Evolutionary conservation across 2,797 vertebrate species (phyloP).

Genomic region (Huso huso): DNA sequence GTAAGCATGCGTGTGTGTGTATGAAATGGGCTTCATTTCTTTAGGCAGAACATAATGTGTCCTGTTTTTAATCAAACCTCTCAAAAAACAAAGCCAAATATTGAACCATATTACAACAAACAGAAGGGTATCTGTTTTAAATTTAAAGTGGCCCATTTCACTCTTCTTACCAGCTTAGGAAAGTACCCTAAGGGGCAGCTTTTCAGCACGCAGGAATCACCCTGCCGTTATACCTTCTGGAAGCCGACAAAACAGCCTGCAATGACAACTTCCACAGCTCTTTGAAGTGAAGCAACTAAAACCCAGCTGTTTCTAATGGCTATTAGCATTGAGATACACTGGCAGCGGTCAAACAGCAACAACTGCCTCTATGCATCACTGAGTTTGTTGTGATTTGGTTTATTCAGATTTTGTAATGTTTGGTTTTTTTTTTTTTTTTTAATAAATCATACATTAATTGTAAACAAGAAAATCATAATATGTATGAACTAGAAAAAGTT

Average conservation of each 20-base stretch:
- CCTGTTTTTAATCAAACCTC: no score
- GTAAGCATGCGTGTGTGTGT: no score
- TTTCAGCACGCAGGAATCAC: neutral
- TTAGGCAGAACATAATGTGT: no score
- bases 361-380: no score
- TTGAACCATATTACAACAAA: no score
- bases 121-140: neutral
- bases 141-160: neutral
- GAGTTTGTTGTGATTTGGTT: no score
- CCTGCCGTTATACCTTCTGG: neutral
- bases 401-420: neutral
- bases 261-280: neutral
- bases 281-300: neutral
- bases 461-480: neutral
- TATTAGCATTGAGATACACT: no score
- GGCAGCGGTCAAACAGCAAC: no score
- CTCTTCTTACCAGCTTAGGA: neutral
- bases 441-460: neutral
- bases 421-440: neutral
- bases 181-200: no score
- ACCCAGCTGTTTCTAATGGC: neutral
- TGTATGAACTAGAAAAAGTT: no score
- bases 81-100: no score
- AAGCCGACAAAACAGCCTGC: conserved; percentile 3
- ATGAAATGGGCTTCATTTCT: no score